phyloP scores from a whole-genome alignment of 2,797 vertebrate genomes.

The Morelia viridis region DNA sequence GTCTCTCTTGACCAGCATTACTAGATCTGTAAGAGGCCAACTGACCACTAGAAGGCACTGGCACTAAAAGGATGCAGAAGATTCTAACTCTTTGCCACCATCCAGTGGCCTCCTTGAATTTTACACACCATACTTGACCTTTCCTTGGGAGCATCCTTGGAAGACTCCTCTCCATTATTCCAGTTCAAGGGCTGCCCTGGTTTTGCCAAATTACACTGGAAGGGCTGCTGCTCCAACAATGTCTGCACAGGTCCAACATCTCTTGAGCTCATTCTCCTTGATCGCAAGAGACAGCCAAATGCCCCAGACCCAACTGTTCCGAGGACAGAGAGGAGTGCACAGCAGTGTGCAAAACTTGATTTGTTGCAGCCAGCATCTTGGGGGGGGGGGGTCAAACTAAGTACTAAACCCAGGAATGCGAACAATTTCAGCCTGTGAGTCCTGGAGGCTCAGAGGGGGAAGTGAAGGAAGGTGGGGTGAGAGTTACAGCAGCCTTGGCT shows the following conservation, averaged over 20 bases:
- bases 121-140: background rate
- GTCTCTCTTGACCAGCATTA: background rate
- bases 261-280: slow-evolving; percentile 1
- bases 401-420: rapidly evolving
- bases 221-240: background rate
- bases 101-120: background rate
- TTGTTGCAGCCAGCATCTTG: background rate
- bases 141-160: background rate
- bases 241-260: background rate
- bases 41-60: background rate
- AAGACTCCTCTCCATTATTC: background rate
- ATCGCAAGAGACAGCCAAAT: rapidly evolving
- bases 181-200: background rate
- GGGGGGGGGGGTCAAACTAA: background rate
- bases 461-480: background rate
- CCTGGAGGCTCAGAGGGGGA: background rate
- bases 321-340: rapidly evolving
- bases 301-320: background rate
- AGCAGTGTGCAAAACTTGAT: background rate
- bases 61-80: background rate
- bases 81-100: background rate
- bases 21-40: background rate
- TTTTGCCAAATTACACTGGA: background rate
- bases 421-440: background rate
- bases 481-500: background rate